Evolutionary conservation across 2,888 invertebrate genomes (phyloP).

Genomic region (Laothoe populi): DNA sequence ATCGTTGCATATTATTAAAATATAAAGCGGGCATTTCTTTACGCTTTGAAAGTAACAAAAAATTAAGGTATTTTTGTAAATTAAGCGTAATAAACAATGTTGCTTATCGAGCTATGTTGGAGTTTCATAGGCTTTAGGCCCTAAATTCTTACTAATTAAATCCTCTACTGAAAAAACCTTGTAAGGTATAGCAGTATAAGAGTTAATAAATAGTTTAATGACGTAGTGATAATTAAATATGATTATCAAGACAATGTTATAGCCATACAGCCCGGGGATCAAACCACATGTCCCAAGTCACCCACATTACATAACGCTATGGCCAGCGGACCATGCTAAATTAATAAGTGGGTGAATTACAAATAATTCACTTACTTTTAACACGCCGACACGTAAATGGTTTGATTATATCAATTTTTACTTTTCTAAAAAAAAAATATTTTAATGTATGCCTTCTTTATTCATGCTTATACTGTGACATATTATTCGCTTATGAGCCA

Average conservation of each 20-base stretch:
- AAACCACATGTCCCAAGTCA: too few relatives aligned
- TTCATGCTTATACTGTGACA: too few relatives aligned
- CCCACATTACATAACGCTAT: background rate
- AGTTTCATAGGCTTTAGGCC: background rate
- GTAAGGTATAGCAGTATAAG: too few relatives aligned
- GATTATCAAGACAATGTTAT: too few relatives aligned
- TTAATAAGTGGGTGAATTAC: background rate
- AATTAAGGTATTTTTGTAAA: constrained; percentile 1
- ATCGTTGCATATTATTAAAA: constrained; percentile 29
- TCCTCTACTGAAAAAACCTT: too few relatives aligned
- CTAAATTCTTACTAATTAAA: too few relatives aligned
- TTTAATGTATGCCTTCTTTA: too few relatives aligned
- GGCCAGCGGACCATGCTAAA: constrained; percentile 8
- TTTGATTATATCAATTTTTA: background rate
- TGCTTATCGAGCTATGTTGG: background rate
- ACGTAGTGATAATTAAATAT: too few relatives aligned
- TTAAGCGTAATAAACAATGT: background rate
- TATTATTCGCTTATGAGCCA: too few relatives aligned
- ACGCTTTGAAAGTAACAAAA: constrained; percentile 17
- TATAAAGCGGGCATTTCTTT: constrained; percentile 27
- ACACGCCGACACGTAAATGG: background rate
- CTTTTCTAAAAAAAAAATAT: too few relatives aligned
- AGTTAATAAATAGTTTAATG: too few relatives aligned
- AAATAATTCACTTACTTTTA: constrained; percentile 18
- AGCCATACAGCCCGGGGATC: too few relatives aligned